phyloP scores from a whole-genome alignment of 2,797 vertebrate genomes.

The Cercopithecus hamlyni region DNA sequence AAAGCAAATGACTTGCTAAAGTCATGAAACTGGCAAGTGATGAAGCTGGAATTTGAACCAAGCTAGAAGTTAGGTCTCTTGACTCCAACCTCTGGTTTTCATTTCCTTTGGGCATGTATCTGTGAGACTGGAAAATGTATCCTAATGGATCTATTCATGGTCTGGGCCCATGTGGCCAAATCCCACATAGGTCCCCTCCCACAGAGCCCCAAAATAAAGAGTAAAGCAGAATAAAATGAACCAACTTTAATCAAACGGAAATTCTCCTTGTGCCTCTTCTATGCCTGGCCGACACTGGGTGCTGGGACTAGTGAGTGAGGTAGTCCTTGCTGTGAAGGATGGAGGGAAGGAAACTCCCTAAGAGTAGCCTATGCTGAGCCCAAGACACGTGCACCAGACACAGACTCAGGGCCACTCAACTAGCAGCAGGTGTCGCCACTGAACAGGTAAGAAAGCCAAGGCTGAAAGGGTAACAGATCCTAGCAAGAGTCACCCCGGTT shows the following conservation, averaged over 20 bases:
- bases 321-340: background rate
- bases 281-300: rapidly evolving
- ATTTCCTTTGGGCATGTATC: background rate
- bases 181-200: too few relatives aligned
- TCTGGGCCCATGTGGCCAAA: background rate
- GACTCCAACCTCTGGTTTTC: background rate
- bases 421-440: rapidly evolving
- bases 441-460: background rate
- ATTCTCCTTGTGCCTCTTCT: background rate
- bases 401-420: background rate
- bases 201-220: background rate
- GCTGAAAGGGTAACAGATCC: background rate
- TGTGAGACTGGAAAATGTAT: background rate
- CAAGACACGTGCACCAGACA: background rate
- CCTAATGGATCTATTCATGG: background rate
- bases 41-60: background rate
- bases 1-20: background rate
- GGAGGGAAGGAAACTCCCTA: background rate
- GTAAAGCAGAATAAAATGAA: background rate
- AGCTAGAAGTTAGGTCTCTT: background rate
- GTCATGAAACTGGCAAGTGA: too few relatives aligned
- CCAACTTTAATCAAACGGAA: background rate
- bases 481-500: background rate
- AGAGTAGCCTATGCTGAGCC: background rate
- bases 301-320: background rate